These are phyloP conservation scores for Archaeoteleia sp. DNA, from an alignment of 2,888 invertebrate genomes.

Conservation along the genomic window DNA sequence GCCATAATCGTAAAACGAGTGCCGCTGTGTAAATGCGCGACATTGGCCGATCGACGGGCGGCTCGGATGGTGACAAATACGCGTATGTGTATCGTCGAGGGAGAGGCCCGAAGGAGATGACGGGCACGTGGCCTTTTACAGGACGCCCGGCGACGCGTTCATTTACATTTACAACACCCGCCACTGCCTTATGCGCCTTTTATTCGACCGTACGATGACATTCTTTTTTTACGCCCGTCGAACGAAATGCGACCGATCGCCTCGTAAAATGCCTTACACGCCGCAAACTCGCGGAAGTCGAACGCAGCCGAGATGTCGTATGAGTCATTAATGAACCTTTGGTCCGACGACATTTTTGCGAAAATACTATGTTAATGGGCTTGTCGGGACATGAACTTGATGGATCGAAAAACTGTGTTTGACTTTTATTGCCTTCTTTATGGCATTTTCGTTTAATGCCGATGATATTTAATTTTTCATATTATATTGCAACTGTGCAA, in stretches of 20 bases:
- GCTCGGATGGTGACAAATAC: too few relatives aligned
- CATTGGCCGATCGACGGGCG: too few relatives aligned
- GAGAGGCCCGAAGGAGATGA: slow-evolving; percentile 53
- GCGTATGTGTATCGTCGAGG: too few relatives aligned
- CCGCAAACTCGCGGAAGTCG: slow-evolving; percentile 49
- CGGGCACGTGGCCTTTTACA: slow-evolving; percentile 65
- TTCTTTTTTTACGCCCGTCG: slow-evolving; percentile 58
- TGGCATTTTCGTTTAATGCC: too few relatives aligned
- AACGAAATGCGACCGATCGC: slow-evolving; percentile 52
- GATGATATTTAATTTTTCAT: too few relatives aligned
- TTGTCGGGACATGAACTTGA: slow-evolving; percentile 36
- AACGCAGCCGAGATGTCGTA: slow-evolving; percentile 45
- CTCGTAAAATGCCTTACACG: slow-evolving; percentile 50
- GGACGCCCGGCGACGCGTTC: slow-evolving; percentile 59
- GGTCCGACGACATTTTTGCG: slow-evolving; percentile 39
- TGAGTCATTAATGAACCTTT: slow-evolving; percentile 50
- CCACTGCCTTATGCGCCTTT: slow-evolving; percentile 62
- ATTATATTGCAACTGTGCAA: too few relatives aligned
- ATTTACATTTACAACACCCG: slow-evolving; percentile 67
- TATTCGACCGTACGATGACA: slow-evolving; percentile 61
- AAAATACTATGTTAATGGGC: too few relatives aligned
- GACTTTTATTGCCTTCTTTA: too few relatives aligned
- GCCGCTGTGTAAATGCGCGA: background rate
- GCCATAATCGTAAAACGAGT: slow-evolving; percentile 48
- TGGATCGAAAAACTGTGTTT: too few relatives aligned